Conservation (phyloP, 1,140 invertebrate genomes). For the Heliconius hermathena region DNA sequence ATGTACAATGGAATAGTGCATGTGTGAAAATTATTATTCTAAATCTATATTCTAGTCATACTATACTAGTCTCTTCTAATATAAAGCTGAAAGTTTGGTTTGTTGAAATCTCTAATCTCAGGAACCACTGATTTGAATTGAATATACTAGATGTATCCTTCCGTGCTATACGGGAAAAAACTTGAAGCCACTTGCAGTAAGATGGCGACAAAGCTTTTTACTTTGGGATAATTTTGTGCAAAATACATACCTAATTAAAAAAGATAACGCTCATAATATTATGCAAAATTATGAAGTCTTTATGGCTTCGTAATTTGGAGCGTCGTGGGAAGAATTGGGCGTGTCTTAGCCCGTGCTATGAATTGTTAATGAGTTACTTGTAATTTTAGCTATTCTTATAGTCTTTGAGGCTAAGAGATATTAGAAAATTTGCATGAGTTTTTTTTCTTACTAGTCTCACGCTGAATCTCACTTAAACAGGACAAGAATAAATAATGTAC, state of each 20-base stretch:
- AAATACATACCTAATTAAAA: neutral
- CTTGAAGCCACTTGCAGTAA: too few species aligned
- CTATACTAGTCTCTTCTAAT: too few species aligned
- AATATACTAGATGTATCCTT: too few species aligned
- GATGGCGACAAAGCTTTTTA: neutral
- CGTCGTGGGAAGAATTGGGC: slow-evolving; percentile 3
- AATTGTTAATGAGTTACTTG: slow-evolving; percentile 3
- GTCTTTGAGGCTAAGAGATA: neutral
- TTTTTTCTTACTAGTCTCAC: neutral
- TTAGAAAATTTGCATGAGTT: neutral
- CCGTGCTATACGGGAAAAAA: too few species aligned
- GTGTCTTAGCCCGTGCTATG: neutral
- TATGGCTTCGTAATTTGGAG: neutral
- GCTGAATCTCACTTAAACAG: neutral
- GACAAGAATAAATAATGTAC: neutral
- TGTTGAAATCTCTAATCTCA: too few species aligned
- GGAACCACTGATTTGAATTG: too few species aligned
- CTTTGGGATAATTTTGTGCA: neutral
- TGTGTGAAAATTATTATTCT: neutral
- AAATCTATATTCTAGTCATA: too few species aligned
- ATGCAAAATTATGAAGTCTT: slow-evolving; percentile 11
- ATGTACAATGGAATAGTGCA: neutral
- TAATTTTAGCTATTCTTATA: neutral
- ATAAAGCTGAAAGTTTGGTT: too few species aligned
- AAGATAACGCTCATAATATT: neutral